Evolutionary conservation across 2,797 vertebrate genomes (phyloP).

Genomic region (Strix occidentalis): DNA sequence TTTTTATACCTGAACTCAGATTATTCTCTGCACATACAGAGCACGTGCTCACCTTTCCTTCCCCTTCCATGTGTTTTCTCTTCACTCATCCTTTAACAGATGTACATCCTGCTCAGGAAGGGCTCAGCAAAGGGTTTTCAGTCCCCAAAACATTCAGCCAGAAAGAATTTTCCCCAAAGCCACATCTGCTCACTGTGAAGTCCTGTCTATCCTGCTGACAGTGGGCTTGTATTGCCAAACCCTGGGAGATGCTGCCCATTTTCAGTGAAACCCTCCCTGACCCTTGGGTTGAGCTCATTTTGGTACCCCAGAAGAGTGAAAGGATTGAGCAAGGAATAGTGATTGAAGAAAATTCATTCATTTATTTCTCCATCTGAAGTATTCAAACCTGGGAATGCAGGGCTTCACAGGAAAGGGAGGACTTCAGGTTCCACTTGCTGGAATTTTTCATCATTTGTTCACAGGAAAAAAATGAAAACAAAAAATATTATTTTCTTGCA

Average conservation of each 20-base stretch:
- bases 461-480: accelerated
- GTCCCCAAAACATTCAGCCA: not conserved
- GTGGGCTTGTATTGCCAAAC: not conserved
- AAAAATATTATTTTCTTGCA: not conserved
- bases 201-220: not conserved
- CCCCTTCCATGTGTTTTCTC: not conserved
- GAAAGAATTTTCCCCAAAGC: not conserved
- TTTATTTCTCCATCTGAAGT: not conserved
- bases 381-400: not conserved
- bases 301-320: not conserved
- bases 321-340: not conserved
- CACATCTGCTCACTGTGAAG: not conserved
- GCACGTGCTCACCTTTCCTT: not conserved
- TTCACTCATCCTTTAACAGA: not conserved
- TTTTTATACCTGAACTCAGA: not conserved
- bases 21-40: not conserved
- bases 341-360: not conserved
- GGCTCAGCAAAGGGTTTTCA: not conserved
- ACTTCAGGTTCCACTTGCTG: not conserved
- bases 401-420: not conserved
- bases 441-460: not conserved
- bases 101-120: not conserved
- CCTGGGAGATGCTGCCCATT: not conserved
- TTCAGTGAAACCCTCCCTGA: not conserved
- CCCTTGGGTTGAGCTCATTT: not conserved